Base-by-base conservation (phyloP, 2,113 vertebrate genomes). In the Phycodurus eques region DNA sequence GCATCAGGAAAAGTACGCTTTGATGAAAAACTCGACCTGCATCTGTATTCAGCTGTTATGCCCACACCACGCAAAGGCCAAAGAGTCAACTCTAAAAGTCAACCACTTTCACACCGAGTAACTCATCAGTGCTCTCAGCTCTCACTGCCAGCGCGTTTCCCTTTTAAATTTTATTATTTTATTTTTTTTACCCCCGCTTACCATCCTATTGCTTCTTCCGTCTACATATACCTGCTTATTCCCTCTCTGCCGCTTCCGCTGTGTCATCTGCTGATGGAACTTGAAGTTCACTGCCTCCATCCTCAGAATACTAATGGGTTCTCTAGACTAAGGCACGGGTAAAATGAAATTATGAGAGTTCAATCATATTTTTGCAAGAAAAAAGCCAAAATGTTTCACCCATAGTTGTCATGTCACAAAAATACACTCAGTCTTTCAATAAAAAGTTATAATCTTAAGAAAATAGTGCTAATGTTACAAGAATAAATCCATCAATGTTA, bases 241-340 rank as follows among this genome's bases (percentile, higher is more conserved):
- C 61, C 11, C 66, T 71, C 33, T 72, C 61, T 8, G 44, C 68
- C 72, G 61, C 47, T 42, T 49, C 17, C 20, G 14, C 44, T 2
- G 9, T 10, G 22, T 49, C 70, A 66, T 56, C 39, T 66, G 46
- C 74, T 2, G 76, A 82, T 67, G 64, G 56, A 76, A 54, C 53
- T 27, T 64, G 82, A 83, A 87, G 84, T 82, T 80, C 79, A 85
- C 54, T 43, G 53, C 3, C 33, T 78, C 42, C 4, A 59, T 67
- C 31, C 46, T 53, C n/a, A 70, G 75, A 78, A 83, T 83, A 68
- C 63, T 67, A 82, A 59, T 57, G n/a, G 20, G 1, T 57, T 27
- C n/a, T 57, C n/a, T 22, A 27, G n/a, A 56, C 47, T 5, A 49
- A 49, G 49, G 49, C 49, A 8, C 49, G 5, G 4, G 13, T 13